Percentiles rank a stretch among this genome's conserved stretches.
Evolutionary conservation across 2,888 invertebrate species (phyloP).

Genomic region (Leucophenga montana): DNA sequence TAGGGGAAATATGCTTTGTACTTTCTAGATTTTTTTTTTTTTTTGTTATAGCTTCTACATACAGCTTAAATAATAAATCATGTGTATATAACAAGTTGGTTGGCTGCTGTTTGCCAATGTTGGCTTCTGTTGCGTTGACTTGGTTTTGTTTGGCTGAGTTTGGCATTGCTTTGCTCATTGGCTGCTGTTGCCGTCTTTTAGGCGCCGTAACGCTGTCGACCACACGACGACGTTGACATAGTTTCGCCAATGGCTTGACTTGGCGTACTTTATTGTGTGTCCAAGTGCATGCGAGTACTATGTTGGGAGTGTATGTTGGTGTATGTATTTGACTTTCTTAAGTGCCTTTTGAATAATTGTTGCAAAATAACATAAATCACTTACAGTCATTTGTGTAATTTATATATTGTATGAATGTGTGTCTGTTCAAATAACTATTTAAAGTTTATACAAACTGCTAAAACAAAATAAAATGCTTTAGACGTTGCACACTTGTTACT

Average conservation of each 20-base stretch:
- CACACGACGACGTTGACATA: slow-evolving; percentile 19
- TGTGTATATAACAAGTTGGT: slow-evolving; percentile 44
- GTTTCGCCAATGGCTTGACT: slow-evolving; percentile 9
- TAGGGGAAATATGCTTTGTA: neutral
- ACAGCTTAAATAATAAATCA: slow-evolving; percentile 54
- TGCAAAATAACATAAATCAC: slow-evolving; percentile 55
- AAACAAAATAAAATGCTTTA: no score
- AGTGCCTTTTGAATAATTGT: slow-evolving; percentile 48
- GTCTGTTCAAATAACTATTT: no score
- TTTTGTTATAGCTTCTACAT: neutral
- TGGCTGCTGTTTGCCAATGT: slow-evolving; percentile 8
- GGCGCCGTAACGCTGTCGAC: slow-evolving; percentile 3
- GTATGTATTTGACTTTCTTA: slow-evolving; percentile 6
- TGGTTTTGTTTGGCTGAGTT: neutral
- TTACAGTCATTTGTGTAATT: neutral
- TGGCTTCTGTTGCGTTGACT: neutral
- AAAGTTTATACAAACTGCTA: no score
- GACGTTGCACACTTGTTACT: no score
- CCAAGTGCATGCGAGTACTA: no score
- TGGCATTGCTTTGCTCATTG: slow-evolving; percentile 2
- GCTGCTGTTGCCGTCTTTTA: slow-evolving; percentile 14
- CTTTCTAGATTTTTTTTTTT: neutral
- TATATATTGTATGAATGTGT: no score
- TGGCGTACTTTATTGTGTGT: neutral
- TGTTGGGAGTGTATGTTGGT: neutral